Base-by-base conservation (phyloP, 2,113 vertebrate species). In the Etheostoma cragini region DNA sequence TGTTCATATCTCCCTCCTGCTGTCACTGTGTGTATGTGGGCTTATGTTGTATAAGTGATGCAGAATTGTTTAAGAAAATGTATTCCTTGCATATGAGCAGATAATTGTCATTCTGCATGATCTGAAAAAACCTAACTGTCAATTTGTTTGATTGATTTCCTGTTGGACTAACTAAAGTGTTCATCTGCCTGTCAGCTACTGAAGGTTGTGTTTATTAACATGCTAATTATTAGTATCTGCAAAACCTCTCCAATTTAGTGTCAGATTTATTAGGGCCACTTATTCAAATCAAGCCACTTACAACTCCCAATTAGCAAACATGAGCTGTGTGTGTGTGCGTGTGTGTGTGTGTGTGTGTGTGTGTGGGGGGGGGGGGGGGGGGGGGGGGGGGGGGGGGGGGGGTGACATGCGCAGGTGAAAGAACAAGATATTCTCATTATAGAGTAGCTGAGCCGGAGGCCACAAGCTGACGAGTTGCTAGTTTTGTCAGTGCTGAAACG, bases 401-500 rank as follows among this genome's bases (percentile, higher is more conserved):
- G 56, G 67, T 54, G 78, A 46, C 42, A 22, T 30, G 69, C 69
- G 76, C 53, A 76, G 82, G 89, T 87, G 78, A 84, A 74, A 72
- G 54, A 65, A 49, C 19, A 52, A 35, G 61, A 71, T 66, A 56
- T 89, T 87, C 69, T 87, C 71, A 63, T 89, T 87, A 85, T n/a
- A 42, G 38, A 42, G 38, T 42, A 78, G 56, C 65, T 46, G 73
- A 81, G 80, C 82, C 85, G 71, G 56, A 87, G 54, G 87, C 84
- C 74, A 81, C 16, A 17, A 62, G 82, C 57, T 81, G 87, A 87
- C 64, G 10, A 24, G 68, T 80, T 77, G 76, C 78, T 65, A 65
- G 54, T 72, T 82, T 78, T 79, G 65, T 73, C 80, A 69, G 42
- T 24, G 57, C 77, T 80, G 86, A 86, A 90, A 93, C 88, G 85